phyloP scores from a whole-genome alignment of 2,888 invertebrate genomes.

The Cylloceria caligata region DNA sequence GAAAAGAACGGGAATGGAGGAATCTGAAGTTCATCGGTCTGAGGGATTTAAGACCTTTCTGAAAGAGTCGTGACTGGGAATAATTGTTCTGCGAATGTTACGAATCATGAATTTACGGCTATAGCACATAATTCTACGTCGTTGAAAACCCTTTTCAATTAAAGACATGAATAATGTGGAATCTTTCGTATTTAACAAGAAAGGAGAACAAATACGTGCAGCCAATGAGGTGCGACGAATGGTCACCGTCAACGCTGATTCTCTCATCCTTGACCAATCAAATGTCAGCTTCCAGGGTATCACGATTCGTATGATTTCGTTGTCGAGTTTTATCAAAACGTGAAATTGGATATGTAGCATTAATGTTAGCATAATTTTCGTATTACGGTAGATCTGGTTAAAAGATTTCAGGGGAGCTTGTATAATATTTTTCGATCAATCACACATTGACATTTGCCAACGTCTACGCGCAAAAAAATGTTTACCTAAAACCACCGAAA shows the following conservation, averaged over 20 bases:
- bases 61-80: slow-evolving; percentile 55
- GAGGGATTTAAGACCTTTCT: slow-evolving; percentile 45
- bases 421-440: too few relatives aligned
- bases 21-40: slow-evolving; percentile 46
- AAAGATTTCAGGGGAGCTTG: too few relatives aligned
- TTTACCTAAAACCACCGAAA: too few relatives aligned
- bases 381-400: too few relatives aligned
- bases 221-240: background rate
- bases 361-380: too few relatives aligned
- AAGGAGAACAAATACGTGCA: background rate
- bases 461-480: too few relatives aligned
- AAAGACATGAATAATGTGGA: background rate
- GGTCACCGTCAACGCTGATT: background rate
- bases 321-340: too few relatives aligned
- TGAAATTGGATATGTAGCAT: too few relatives aligned
- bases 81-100: slow-evolving; percentile 38
- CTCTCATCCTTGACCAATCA: too few relatives aligned
- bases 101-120: slow-evolving; percentile 34
- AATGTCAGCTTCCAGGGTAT: too few relatives aligned
- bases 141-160: slow-evolving; percentile 15
- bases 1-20: slow-evolving; percentile 40
- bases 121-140: slow-evolving; percentile 6
- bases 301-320: too few relatives aligned
- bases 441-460: too few relatives aligned
- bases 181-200: background rate